phyloP scores from a whole-genome alignment of 2,797 vertebrate genomes.

The Urocyon cinereoargenteus region DNA sequence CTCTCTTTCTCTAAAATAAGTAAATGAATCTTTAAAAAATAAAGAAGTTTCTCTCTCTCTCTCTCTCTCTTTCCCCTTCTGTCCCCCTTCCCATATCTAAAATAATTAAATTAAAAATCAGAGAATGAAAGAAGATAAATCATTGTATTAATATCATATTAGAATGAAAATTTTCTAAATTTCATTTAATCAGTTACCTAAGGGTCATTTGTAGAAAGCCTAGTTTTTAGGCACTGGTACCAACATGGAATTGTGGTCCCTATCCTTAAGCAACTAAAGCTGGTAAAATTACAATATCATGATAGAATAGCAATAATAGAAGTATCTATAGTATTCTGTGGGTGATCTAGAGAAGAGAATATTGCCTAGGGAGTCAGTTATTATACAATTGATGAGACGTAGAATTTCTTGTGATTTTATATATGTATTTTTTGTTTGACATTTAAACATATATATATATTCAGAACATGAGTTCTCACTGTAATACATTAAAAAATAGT shows the following conservation, averaged over 20 bases:
- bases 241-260: background rate
- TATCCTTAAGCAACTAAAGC: background rate
- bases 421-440: background rate
- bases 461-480: background rate
- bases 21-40: background rate
- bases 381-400: background rate
- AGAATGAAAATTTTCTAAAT: constrained; percentile 29
- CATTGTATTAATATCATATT: background rate
- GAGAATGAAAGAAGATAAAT: background rate
- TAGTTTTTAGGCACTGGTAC: background rate
- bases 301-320: background rate
- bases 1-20: background rate
- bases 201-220: background rate
- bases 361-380: background rate
- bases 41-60: background rate
- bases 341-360: background rate
- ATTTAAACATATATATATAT: background rate
- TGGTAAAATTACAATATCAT: background rate
- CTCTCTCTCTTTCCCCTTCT: background rate
- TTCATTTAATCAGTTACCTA: background rate
- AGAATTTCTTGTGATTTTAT: background rate
- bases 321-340: background rate
- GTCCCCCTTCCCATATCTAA: no score
- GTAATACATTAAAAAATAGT: background rate
- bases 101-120: background rate